Conservation (phyloP, 1,140 invertebrate genomes). For the Drosophila nigromelanica region DNA sequence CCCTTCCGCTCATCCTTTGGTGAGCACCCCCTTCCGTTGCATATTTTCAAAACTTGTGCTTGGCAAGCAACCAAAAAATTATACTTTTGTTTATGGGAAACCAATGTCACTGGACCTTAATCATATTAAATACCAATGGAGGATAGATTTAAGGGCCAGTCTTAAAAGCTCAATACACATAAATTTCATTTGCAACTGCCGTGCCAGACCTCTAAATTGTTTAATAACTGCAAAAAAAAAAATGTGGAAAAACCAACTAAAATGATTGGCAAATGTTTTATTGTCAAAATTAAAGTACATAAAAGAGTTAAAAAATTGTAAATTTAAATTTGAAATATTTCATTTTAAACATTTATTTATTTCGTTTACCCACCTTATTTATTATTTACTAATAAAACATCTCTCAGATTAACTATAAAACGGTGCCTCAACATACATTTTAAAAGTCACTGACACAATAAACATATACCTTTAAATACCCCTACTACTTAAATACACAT, state of each 20-base stretch:
- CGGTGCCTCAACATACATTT: too few species aligned
- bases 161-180: not conserved
- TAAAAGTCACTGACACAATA: too few species aligned
- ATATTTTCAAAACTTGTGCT: conserved; percentile 38
- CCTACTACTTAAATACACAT: not conserved
- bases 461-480: not conserved
- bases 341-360: too few species aligned
- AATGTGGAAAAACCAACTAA: not conserved
- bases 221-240: too few species aligned
- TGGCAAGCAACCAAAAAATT: conserved; percentile 2
- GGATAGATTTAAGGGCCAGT: not conserved
- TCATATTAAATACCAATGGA: conserved; percentile 18
- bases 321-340: too few species aligned
- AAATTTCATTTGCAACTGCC: not conserved
- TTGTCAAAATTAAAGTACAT: too few species aligned
- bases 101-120: not conserved
- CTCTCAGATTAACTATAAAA: too few species aligned
- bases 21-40: not conserved
- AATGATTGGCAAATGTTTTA: not conserved
- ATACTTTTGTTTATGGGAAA: conserved; percentile 20
- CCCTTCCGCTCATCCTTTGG: not conserved
- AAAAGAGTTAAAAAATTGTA: too few species aligned
- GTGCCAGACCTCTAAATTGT: too few species aligned
- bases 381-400: too few species aligned
- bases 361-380: too few species aligned